Conservation (phyloP, 1,140 invertebrate species). For the Cydia splendana region DNA sequence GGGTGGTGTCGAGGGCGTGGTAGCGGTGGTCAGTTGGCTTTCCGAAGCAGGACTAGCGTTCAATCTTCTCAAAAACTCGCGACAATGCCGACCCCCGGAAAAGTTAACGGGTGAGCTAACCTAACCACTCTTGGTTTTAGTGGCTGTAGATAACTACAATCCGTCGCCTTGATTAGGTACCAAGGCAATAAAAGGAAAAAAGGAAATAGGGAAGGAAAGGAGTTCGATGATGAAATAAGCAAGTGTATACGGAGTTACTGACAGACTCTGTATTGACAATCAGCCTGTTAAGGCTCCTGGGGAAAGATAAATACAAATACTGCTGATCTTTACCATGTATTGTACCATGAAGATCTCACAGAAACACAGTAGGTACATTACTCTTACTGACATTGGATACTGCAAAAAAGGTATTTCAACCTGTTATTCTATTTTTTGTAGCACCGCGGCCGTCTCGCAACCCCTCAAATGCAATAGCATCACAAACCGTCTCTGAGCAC, state of each 20-base stretch:
- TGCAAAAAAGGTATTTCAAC: too few relatives aligned
- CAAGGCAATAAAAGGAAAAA: too few relatives aligned
- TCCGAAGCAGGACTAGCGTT: not conserved
- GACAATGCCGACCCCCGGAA: not conserved
- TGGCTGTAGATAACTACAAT: too few relatives aligned
- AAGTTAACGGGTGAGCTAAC: not conserved
- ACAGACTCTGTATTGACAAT: too few relatives aligned
- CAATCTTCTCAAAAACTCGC: not conserved
- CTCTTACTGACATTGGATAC: too few relatives aligned
- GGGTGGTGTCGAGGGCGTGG: slow-evolving; percentile 6
- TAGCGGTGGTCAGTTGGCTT: not conserved
- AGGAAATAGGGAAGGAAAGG: too few relatives aligned
- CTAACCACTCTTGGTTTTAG: not conserved
- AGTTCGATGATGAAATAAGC: too few relatives aligned
- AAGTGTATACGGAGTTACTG: too few relatives aligned
- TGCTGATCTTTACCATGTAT: not conserved
- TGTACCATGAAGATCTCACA: too few relatives aligned
- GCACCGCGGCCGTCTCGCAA: not conserved
- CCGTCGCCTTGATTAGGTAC: too few relatives aligned
- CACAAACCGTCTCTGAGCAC: not conserved
- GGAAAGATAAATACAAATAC: not conserved
- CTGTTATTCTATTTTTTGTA: not conserved
- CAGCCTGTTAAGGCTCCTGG: too few relatives aligned
- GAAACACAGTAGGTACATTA: too few relatives aligned
- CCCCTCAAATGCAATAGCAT: not conserved